Conservation (phyloP, 2,113 vertebrate species). For the Salvelinus fontinalis region DNA sequence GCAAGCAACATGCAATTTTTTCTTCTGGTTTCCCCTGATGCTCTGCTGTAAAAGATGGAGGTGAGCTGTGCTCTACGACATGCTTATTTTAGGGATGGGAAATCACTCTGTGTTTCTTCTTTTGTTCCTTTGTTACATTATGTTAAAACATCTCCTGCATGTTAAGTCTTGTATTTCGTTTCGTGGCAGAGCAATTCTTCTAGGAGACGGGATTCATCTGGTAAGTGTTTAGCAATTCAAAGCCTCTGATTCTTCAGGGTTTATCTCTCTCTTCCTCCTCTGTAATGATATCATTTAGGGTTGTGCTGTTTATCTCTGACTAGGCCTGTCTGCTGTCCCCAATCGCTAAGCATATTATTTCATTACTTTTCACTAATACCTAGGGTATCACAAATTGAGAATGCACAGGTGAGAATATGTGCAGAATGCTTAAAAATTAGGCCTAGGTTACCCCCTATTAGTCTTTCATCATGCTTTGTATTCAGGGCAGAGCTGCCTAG, state of each 20-base stretch:
- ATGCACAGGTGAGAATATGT: conserved; percentile 39
- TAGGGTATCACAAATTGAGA: conserved; percentile 35
- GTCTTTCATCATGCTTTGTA: conserved; percentile 12
- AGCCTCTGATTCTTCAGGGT: conserved; percentile 28
- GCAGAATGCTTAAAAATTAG: conserved; percentile 35
- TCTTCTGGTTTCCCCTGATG: background rate
- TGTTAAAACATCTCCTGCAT: background rate
- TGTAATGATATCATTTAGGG: conserved; percentile 52
- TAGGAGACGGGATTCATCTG: conserved; percentile 24
- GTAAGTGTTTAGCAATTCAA: conserved; percentile 25
- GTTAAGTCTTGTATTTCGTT: background rate
- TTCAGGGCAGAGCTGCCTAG: conserved; percentile 7
- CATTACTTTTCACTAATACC: conserved; percentile 30
- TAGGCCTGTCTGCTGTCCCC: background rate
- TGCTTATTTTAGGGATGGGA: background rate
- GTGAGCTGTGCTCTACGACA: background rate
- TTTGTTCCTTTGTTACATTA: background rate
- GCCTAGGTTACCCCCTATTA: conserved; percentile 14
- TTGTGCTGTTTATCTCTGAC: conserved; percentile 38
- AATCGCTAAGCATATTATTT: conserved; percentile 31
- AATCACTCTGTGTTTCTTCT: background rate
- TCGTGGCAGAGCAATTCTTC: conserved; percentile 13
- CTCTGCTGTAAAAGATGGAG: background rate
- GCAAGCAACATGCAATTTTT: background rate
- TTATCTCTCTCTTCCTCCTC: conserved; percentile 29